These are phyloP conservation scores for Rhea americana DNA, from an alignment of 2,113 vertebrate species.

Conservation along the genomic window DNA sequence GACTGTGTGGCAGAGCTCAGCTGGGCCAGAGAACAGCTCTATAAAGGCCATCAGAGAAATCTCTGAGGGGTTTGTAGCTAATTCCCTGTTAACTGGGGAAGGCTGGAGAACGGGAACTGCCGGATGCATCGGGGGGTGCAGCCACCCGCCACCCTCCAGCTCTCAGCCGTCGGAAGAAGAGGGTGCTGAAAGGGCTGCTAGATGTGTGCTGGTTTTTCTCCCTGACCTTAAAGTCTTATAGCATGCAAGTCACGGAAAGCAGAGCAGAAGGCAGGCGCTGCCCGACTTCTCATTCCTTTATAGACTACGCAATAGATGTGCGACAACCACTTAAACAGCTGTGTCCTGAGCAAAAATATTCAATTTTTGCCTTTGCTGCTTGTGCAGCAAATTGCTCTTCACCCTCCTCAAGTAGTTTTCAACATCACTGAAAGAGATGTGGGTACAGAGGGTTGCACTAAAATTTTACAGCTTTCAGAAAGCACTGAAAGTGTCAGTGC, in stretches of 20 bases:
- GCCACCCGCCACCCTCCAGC: not conserved
- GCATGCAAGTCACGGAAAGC: fast-evolving
- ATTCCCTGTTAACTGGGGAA: not conserved
- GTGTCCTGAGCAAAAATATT: not conserved
- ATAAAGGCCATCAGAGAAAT: not conserved
- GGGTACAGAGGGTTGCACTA: not conserved
- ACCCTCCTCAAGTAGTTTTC: not conserved
- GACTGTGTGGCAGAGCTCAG: not conserved
- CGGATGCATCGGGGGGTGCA: too few species aligned
- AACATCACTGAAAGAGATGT: not conserved
- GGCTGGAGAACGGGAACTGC: too few species aligned
- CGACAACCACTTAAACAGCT: not conserved
- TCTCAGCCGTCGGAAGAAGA: not conserved
- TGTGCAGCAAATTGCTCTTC: not conserved
- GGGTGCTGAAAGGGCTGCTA: not conserved
- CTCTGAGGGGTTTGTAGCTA: not conserved
- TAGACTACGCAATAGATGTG: not conserved
- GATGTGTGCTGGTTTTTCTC: fast-evolving
- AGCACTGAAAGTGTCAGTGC: not conserved
- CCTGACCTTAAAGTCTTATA: not conserved
- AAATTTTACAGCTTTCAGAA: not conserved
- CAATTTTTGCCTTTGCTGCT: not conserved
- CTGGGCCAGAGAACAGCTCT: not conserved
- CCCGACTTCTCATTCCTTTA: not conserved
- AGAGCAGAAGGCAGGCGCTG: not conserved